Percentiles rank a stretch among this genome's conserved stretches.
Evolutionary conservation across 2,113 vertebrate species (phyloP).

Genomic region (Salvator merianae): DNA sequence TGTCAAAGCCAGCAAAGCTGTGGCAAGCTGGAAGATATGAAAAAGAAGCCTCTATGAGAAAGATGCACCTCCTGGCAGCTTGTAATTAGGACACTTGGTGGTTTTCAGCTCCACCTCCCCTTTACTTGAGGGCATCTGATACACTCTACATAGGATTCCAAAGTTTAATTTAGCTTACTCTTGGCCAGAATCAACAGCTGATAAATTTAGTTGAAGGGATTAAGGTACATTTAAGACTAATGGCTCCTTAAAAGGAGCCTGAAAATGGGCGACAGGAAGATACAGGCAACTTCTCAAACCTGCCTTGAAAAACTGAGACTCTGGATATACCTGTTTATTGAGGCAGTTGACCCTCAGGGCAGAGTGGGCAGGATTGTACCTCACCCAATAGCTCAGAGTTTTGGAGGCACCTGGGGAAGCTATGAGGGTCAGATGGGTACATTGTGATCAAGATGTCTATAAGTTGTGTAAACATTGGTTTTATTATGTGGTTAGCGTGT

Average conservation of each 20-base stretch:
- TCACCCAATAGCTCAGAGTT: no score
- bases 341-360: no score
- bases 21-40: conserved; percentile 8
- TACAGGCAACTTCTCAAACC: conserved; percentile 23
- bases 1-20: conserved; percentile 15
- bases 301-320: conserved; percentile 27
- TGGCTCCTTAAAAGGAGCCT: conserved; percentile 73
- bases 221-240: conserved; percentile 66
- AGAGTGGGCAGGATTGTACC: no score
- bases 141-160: conserved; percentile 60
- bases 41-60: conserved; percentile 29
- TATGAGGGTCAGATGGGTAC: no score
- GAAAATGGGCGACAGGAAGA: conserved; percentile 49
- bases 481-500: no score
- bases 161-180: conserved; percentile 79
- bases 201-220: conserved; percentile 75
- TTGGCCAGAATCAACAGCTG: conserved; percentile 73
- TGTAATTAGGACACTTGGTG: conserved; percentile 49
- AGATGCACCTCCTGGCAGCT: neutral
- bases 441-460: no score
- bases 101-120: conserved; percentile 36
- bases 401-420: no score
- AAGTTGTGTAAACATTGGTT: no score
- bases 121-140: conserved; percentile 63
- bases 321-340: no score